phyloP scores from a whole-genome alignment of 2,797 vertebrate species.

The Ceyx erithaca region DNA sequence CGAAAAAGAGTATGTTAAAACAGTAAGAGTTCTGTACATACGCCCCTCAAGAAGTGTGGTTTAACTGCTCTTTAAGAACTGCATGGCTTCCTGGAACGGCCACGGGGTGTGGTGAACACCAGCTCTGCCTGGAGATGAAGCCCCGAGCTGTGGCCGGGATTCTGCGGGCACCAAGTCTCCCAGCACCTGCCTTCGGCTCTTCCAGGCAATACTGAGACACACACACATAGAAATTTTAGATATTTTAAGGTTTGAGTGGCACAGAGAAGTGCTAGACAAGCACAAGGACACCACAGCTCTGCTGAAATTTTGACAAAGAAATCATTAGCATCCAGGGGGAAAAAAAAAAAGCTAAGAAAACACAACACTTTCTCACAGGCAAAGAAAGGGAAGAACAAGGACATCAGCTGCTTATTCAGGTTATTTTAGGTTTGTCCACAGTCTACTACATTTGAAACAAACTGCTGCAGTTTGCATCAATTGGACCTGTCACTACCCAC shows the following conservation, averaged over 20 bases:
- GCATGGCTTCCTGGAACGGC: not conserved
- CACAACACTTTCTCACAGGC: not conserved
- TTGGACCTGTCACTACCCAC: not conserved
- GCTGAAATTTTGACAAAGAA: not conserved
- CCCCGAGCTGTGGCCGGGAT: no score
- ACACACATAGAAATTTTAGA: fast-evolving
- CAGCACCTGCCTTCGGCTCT: fast-evolving
- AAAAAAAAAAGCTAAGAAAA: no score
- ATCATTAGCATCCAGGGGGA: no score
- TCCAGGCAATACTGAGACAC: not conserved
- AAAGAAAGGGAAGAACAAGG: not conserved
- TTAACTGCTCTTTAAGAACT: conserved; percentile 47
- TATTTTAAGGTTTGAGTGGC: not conserved
- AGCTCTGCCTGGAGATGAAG: not conserved
- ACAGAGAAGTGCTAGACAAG: not conserved
- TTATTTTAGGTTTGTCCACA: fast-evolving
- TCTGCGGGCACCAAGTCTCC: not conserved
- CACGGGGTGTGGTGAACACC: not conserved
- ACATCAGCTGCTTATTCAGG: fast-evolving
- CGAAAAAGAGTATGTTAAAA: not conserved
- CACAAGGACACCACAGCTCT: not conserved
- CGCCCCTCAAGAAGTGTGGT: conserved; percentile 22
- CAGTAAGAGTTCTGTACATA: not conserved
- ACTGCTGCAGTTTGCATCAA: not conserved
- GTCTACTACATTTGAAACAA: not conserved